Conservation (phyloP, 1,140 invertebrate genomes). For the Subanguina moxae region DNA sequence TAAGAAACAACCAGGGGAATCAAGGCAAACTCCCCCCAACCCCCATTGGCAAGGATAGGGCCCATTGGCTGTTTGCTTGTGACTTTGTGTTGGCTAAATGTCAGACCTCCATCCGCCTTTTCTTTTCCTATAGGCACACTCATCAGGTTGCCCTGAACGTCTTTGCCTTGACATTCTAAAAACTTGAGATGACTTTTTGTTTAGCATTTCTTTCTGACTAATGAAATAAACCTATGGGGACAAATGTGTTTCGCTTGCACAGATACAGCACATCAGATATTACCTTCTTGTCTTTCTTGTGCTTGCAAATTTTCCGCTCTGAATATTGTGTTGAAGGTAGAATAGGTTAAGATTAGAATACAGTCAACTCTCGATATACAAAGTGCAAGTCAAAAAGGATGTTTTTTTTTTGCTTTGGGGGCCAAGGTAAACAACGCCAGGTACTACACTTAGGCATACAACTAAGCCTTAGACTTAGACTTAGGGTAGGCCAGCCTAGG, state of each 20-base stretch:
- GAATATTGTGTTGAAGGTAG: neutral
- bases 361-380: too few species aligned
- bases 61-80: too few species aligned
- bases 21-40: too few species aligned
- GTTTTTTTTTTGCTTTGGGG: too few species aligned
- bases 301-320: neutral
- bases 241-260: neutral
- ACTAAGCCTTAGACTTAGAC: too few species aligned
- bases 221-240: neutral
- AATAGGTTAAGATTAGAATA: neutral
- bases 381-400: too few species aligned
- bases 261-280: neutral
- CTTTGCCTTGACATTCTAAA: slow-evolving; percentile 1
- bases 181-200: neutral
- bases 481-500: too few species aligned
- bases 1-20: too few species aligned
- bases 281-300: neutral
- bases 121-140: neutral
- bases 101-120: neutral
- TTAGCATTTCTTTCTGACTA: neutral
- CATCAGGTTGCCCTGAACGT: neutral
- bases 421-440: too few species aligned
- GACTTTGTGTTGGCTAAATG: too few species aligned
- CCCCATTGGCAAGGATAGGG: too few species aligned
- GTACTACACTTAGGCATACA: too few species aligned